Percentiles rank a stretch among this genome's conserved stretches.
Conservation (phyloP, 37 sponge, comb jelly and placozoan species). For the Chondrosia reniformis region DNA sequence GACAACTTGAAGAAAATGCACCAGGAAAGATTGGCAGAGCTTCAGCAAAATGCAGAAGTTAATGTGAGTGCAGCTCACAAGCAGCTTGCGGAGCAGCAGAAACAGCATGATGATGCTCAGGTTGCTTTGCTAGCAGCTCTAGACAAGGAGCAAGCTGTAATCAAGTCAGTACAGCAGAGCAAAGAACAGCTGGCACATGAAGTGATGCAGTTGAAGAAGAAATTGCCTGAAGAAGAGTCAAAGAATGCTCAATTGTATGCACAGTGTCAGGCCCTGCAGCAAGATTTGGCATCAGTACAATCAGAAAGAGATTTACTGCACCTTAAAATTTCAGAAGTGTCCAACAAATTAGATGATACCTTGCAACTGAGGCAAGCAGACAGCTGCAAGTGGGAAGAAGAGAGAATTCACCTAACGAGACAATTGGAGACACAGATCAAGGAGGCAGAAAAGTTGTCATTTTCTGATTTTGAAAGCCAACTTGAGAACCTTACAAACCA, state of each 20-base stretch:
- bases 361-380: neutral
- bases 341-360: too few species aligned
- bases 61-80: slow-evolving; percentile 55
- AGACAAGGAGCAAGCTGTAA: neutral
- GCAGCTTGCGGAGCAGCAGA: slow-evolving; percentile 43
- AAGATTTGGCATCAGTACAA: neutral
- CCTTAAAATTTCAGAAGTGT: too few species aligned
- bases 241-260: neutral
- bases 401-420: neutral
- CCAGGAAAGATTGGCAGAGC: slow-evolving; percentile 18
- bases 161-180: neutral
- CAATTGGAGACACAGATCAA: slow-evolving; percentile 1
- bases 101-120: slow-evolving; percentile 32
- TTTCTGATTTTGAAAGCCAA: neutral
- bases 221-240: neutral
- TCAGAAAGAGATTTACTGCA: too few species aligned
- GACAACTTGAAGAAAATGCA: slow-evolving; percentile 9
- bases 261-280: neutral
- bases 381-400: neutral
- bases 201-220: neutral
- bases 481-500: neutral
- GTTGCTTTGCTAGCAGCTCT: neutral
- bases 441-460: neutral
- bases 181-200: neutral
- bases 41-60: slow-evolving; percentile 8